Base-by-base conservation (phyloP, 2,797 vertebrate genomes). In the Moxostoma hubbsi region DNA sequence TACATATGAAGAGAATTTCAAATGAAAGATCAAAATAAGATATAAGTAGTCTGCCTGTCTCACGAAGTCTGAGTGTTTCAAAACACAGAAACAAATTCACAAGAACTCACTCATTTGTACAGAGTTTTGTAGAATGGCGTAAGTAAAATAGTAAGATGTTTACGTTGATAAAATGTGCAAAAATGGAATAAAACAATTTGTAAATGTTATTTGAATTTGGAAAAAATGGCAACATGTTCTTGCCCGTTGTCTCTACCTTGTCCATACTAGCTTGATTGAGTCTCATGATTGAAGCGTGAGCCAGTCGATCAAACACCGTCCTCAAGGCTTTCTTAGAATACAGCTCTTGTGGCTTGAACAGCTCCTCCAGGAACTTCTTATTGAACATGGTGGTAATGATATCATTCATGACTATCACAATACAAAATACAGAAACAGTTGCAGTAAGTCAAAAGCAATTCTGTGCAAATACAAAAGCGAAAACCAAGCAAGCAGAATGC, bases 241-340 rank as follows among this genome's bases (percentile, higher is more conserved):
- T 45, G 12, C 51, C 47, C 11, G 10, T 46, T 24, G 16, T 46
- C 62, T 11, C 58, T 89, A 97, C 98, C 96, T 99, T 99, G 88
- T 99, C 98, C 98, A 99, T 99, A 89, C 98, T 99, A 12, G 98
- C 96, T 87, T 98, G 97, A 89, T 99, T 99, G 69, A 99, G 94
- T 77, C 97, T 96, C 98, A 99, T 99, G 73, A 99, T 99, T 11
- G 98, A 99, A 7, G 98, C 96, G 0, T 99, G 97, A 54, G 97
- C 98, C 62, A 99, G 93, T 54, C 98, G 94, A 91, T 99, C 96
- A 0, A 97, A 99, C 75, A 99, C 93, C 0, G 97, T 98, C 81
- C 97, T 91, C 81, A 99, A 91, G 5, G 98, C 97, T 83, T 99
- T 98, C 90, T 98, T 99, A 85, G 98, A 98, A 65, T 98, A 99